Evolutionary conservation across 2,113 vertebrate genomes (phyloP), one percentile per base, ranked within the genome.

Genomic region (Otus sunia): DNA sequence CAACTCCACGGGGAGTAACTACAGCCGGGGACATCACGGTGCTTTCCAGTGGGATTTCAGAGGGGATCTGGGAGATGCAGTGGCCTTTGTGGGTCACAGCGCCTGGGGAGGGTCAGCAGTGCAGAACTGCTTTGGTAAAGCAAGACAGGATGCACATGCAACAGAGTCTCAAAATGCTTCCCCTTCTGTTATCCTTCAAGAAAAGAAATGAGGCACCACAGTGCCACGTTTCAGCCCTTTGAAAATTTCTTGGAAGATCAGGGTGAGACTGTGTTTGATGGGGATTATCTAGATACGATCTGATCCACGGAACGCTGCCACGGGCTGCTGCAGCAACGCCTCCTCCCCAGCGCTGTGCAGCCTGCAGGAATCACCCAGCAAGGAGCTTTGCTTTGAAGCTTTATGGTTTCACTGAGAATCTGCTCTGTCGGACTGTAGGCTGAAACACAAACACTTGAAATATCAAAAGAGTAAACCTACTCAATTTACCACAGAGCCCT

Each of bases 101-200:
- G 0, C 23, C 36, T 2, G 3, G 34, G 12, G 29, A 11, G 32
- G 85, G 17, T 22, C 59, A 60, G 72, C 59, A 60, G 45, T 0
- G 1, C 50, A 32, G 37, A 53, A 11, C 59, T 3, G 14, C 63
- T n/a, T 50, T 14, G 32, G 11, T 5, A 14, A 8, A 21, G 26
- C 0, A 3, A 39, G 39, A 50, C 25, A 76, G 25, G 49, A 27
- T 3, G 12, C 52, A 27, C 5, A 1, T 1, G 10, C 1, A 1
- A 43, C 14, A 67, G 18, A 63, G 19, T 10, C 37, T 25, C 47
- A 3, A 39, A 66, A 41, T 25, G 27, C 26, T 26, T n/a, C 71
- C 60, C 6, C 3, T 22, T n/a, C 47, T 50, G 49, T 41, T 15
- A 8, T 27, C 43, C 20, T 10, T 49, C 68, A 75, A 80, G 26